Conservation (phyloP, 2,888 invertebrate species). For the Vandiemenella viatica region DNA sequence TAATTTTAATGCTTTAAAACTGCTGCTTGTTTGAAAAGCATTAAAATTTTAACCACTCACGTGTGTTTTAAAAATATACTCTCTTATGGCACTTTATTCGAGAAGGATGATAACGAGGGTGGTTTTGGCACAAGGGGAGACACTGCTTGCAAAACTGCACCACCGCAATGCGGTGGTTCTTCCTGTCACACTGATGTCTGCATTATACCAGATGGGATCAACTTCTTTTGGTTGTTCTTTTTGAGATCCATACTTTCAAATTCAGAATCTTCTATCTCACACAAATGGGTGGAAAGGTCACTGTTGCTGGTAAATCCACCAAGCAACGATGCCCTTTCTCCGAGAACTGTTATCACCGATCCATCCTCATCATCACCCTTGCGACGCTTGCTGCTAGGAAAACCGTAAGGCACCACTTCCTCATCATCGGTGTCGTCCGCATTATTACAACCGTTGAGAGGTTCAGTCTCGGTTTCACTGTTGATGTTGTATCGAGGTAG, state of each 20-base stretch:
- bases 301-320: constrained; percentile 62
- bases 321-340: constrained; percentile 59
- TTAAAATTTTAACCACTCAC: no score
- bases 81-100: constrained; percentile 1
- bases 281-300: constrained; percentile 73
- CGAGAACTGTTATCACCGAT: constrained; percentile 23
- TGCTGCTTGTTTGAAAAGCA: no score
- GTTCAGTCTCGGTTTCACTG: constrained; percentile 24
- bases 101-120: not conserved
- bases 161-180: constrained; percentile 3
- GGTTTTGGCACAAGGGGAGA: not conserved
- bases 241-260: constrained; percentile 39
- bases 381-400: constrained; percentile 30
- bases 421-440: constrained; percentile 23
- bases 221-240: constrained; percentile 25
- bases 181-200: constrained; percentile 31
- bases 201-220: constrained; percentile 28
- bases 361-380: constrained; percentile 25
- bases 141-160: not conserved
- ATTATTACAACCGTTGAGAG: constrained; percentile 9
- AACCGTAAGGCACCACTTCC: constrained; percentile 34
- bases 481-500: constrained; percentile 45
- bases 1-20: no score
- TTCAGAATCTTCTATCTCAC: constrained; percentile 80
- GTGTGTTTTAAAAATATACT: no score